These are phyloP conservation scores for Venustaconcha ellipsiformis DNA, from an alignment of 1,140 invertebrate genomes.

Conservation along the genomic window DNA sequence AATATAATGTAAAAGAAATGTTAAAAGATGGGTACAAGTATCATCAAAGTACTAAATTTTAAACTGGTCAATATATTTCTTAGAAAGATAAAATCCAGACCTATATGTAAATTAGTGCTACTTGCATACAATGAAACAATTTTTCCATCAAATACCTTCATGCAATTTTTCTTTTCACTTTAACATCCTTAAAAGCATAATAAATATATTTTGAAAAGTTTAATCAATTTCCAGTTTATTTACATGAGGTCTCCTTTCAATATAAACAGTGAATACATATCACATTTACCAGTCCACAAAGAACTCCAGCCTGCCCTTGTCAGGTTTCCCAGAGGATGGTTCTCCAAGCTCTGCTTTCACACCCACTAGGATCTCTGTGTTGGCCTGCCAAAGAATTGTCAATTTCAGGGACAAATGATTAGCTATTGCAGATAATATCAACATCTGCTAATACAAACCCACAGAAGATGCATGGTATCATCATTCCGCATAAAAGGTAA, in stretches of 20 bases:
- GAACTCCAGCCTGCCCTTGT: slow-evolving; percentile 91
- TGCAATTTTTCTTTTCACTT: too few species aligned
- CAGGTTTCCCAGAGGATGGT: slow-evolving; percentile 80
- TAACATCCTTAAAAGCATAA: too few species aligned
- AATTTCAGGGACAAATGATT: neutral
- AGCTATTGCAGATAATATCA: neutral
- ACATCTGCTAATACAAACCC: neutral
- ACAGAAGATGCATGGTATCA: neutral
- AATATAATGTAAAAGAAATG: too few species aligned
- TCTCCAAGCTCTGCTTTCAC: slow-evolving; percentile 92
- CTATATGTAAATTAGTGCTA: too few species aligned
- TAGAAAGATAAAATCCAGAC: too few species aligned
- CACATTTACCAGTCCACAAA: slow-evolving; percentile 90
- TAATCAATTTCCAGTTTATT: too few species aligned
- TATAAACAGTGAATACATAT: neutral
- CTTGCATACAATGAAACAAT: too few species aligned
- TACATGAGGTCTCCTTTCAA: neutral
- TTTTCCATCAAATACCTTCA: too few species aligned
- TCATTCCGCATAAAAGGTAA: neutral
- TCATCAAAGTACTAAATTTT: too few species aligned
- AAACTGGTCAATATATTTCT: too few species aligned
- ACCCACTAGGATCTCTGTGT: slow-evolving; percentile 92
- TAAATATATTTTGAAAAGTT: too few species aligned
- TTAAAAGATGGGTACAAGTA: too few species aligned
- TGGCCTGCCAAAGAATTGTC: slow-evolving; percentile 72